Percentiles rank a stretch among this genome's conserved stretches.
phyloP scores from a whole-genome alignment of 2,888 invertebrate genomes.

The Sphaerophoria rueppellii region DNA sequence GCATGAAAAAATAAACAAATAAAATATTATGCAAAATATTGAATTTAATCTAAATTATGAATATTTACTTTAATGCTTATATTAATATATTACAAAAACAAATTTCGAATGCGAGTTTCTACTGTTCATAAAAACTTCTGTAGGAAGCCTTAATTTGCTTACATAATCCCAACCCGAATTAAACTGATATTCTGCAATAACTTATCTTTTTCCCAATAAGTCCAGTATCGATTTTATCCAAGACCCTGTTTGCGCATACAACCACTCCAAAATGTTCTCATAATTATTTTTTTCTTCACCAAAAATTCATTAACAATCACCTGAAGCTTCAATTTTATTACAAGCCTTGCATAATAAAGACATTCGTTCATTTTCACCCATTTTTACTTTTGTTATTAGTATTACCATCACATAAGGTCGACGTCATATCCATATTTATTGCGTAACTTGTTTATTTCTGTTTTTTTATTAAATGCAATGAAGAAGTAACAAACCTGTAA shows the following conservation, averaged over 20 bases:
- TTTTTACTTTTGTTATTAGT: constrained; percentile 32
- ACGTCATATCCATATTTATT: constrained; percentile 57
- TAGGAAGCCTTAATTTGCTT: too few relatives aligned
- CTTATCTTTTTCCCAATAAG: too few relatives aligned
- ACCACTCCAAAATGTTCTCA: constrained; percentile 1
- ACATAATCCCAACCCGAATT: too few relatives aligned
- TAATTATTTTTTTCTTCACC: constrained; percentile 19
- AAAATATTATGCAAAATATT: too few relatives aligned
- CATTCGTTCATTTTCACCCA: constrained; percentile 38
- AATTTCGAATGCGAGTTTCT: too few relatives aligned
- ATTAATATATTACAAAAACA: too few relatives aligned
- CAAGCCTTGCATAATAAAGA: constrained; percentile 50
- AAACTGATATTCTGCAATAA: too few relatives aligned
- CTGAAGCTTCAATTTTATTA: constrained; percentile 59
- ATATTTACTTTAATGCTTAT: too few relatives aligned
- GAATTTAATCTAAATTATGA: too few relatives aligned
- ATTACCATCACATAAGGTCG: constrained; percentile 42
- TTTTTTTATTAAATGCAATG: neutral
- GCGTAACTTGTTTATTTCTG: constrained; percentile 31
- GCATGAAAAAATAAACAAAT: too few relatives aligned
- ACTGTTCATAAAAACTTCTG: too few relatives aligned
- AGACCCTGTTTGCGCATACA: constrained; percentile 18
- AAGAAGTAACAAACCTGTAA: too few relatives aligned
- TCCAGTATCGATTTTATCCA: constrained; percentile 15
- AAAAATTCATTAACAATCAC: constrained; percentile 67